These are phyloP conservation scores for Colostygia pectinataria DNA, from an alignment of 2,888 invertebrate species.

Conservation along the genomic window DNA sequence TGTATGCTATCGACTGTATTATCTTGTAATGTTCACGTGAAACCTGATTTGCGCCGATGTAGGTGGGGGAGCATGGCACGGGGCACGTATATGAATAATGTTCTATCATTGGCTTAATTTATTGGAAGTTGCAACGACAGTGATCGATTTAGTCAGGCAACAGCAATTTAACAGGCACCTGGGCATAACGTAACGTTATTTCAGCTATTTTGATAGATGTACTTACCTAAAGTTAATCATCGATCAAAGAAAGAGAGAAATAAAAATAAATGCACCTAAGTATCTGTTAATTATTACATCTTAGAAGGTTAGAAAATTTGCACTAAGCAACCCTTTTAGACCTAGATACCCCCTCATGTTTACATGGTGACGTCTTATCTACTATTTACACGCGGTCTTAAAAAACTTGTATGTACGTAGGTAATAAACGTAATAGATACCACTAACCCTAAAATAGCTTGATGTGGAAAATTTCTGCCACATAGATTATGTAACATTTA, in stretches of 20 bases:
- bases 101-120: constrained; percentile 45
- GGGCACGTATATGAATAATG: constrained; percentile 15
- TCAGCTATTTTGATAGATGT: too few species aligned
- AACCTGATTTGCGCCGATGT: constrained; percentile 40
- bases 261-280: too few species aligned
- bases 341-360: neutral
- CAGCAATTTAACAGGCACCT: constrained; percentile 4
- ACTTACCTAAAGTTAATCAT: too few species aligned
- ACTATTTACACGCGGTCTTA: constrained; percentile 4
- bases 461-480: constrained; percentile 12
- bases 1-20: constrained; percentile 34
- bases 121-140: constrained; percentile 35
- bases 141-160: constrained; percentile 34
- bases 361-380: constrained; percentile 11
- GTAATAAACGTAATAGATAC: neutral
- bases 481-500: neutral
- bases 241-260: too few species aligned
- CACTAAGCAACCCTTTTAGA: neutral
- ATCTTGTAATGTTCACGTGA: constrained; percentile 42
- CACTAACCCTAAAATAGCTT: neutral
- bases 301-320: too few species aligned
- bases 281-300: too few species aligned
- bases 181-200: too few species aligned
- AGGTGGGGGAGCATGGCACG: constrained; percentile 30
- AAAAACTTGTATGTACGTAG: constrained; percentile 9